Evolutionary conservation across 2,797 vertebrate genomes (phyloP).

Genomic region (Heterohyrax brucei): DNA sequence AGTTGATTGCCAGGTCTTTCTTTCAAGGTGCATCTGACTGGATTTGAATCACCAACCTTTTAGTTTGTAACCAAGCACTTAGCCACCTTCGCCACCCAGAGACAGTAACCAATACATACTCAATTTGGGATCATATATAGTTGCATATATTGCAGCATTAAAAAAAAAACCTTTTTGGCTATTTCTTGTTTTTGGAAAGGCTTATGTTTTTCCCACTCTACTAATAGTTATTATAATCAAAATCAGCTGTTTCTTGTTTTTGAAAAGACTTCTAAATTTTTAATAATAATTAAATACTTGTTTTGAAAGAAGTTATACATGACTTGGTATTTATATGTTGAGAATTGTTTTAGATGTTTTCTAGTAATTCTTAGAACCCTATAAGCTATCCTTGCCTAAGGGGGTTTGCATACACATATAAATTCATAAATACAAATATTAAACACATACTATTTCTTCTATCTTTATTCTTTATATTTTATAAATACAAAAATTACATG

Average conservation of each 20-base stretch:
- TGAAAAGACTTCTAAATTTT: no score
- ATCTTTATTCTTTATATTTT: background rate
- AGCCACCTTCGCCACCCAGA: background rate
- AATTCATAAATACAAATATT: constrained; percentile 5
- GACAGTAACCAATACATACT: background rate
- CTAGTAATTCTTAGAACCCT: background rate
- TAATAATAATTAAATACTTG: background rate
- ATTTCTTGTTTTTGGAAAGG: constrained; percentile 49
- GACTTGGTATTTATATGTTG: background rate
- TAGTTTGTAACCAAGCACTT: no score
- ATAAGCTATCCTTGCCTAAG: background rate
- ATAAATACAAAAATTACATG: background rate
- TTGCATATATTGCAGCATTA: background rate
- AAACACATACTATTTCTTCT: constrained; percentile 38
- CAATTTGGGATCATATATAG: background rate
- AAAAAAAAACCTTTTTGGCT: background rate
- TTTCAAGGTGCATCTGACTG: no score
- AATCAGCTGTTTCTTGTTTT: background rate
- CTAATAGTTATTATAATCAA: constrained; percentile 35
- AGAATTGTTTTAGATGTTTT: constrained; percentile 7
- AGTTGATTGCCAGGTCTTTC: no score
- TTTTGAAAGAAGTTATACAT: constrained; percentile 31
- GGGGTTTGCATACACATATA: background rate
- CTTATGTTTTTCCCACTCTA: constrained; percentile 3
- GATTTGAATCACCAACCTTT: no score